Conservation (phyloP, 1,140 invertebrate genomes). For the Panulirus ornatus region DNA sequence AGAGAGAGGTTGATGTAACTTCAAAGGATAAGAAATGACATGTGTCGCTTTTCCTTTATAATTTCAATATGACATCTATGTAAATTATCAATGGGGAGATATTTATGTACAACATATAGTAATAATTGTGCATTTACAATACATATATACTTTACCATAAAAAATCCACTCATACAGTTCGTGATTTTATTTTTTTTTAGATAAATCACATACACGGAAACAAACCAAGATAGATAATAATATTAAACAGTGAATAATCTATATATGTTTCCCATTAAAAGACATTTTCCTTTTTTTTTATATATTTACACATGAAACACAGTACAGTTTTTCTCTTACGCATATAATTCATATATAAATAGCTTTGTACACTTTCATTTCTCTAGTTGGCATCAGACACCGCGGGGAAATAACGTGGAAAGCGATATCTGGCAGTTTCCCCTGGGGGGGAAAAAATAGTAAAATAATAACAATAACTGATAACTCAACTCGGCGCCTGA, state of each 20-base stretch:
- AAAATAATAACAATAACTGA: background rate
- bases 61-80: conserved; percentile 39
- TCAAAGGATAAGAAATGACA: no score
- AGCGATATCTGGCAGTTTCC: background rate
- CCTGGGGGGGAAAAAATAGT: background rate
- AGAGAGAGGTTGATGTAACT: no score
- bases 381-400: conserved; percentile 17
- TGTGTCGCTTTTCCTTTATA: no score
- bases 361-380: conserved; percentile 33
- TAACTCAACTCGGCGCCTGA: background rate
- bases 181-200: background rate
- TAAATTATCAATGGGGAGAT: conserved; percentile 11
- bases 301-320: background rate
- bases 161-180: background rate
- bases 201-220: background rate
- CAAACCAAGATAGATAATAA: background rate
- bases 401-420: background rate
- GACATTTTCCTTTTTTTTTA: background rate
- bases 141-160: conserved; percentile 5
- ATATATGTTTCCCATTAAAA: background rate
- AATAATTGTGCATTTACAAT: background rate
- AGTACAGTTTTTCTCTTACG: background rate
- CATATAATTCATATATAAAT: conserved; percentile 10
- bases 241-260: background rate
- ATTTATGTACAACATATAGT: conserved; percentile 35